Evolutionary conservation across 2,797 vertebrate genomes (phyloP), one percentile per base, ranked within the genome.

Genomic region (Coluber constrictor): DNA sequence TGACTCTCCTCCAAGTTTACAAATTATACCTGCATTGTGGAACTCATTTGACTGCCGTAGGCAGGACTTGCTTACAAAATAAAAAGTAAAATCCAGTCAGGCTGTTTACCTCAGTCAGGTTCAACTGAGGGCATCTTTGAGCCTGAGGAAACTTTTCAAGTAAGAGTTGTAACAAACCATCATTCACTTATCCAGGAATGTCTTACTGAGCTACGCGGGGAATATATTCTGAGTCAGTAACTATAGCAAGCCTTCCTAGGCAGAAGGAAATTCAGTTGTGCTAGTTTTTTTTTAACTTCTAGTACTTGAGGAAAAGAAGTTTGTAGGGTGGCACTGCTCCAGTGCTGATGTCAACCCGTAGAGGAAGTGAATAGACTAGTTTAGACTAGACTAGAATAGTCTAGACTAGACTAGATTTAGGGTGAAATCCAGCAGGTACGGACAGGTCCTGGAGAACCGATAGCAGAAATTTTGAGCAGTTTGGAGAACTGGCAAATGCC

Each of bases 61-160:
- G 61, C 90, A 86, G 87, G 90, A 91, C 90, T 74, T 63, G 93
- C 90, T 89, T 93, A 91, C 92, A 86, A 91, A 91, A 93, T 66
- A 59, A 56, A 79, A 66, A 47, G 90, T 16, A 56, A 74, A 87
- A 57, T 23, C 43, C 57, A 47, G 54, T 63, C 87, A 89, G 86
- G 60, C 70, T 47, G 32, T 57, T 66, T n/a, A 60, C 37, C 37
- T 37, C 37, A 37, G 37, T 87, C 51, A 91, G 87, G 90, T 93
- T 93, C 93, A 93, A 4, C 32, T 86, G 90, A 93, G 93, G 87
- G 51, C 90, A 93, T n/a, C 13, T 66, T 5, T 91, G 86, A 15
- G 18, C n/a, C 59, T 57, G 51, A 51, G 18, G 5, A 93, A 93
- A 91, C 25, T 89, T 91, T 89, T 66, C 57, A 20, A 86, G 7